Percentiles rank a stretch among this genome's conserved stretches.
These are phyloP conservation scores for Enteromius argenteus DNA, from an alignment of 2,797 vertebrate genomes.

Conservation along the genomic window DNA sequence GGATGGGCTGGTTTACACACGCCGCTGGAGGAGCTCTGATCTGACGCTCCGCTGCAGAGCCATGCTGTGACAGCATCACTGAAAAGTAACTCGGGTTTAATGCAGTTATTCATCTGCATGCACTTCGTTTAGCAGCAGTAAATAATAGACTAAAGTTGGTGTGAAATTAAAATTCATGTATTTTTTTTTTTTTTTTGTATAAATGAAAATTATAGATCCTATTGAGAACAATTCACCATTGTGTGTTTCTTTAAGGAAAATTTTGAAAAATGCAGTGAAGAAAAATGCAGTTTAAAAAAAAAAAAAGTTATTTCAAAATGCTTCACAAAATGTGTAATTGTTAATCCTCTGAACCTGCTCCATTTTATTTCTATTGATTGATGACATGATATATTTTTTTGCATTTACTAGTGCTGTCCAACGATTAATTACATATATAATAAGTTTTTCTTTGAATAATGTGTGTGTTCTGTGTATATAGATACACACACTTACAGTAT, in stretches of 20 bases:
- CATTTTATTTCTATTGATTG: not conserved
- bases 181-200: not conserved
- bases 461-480: too few species aligned
- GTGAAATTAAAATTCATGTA: not conserved
- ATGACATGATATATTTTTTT: too few species aligned
- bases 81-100: not conserved
- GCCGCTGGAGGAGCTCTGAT: conserved; percentile 10
- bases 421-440: too few species aligned
- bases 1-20: conserved; percentile 21
- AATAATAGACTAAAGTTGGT: not conserved
- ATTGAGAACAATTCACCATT: not conserved
- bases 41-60: not conserved
- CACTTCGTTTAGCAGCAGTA: not conserved
- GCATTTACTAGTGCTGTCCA: too few species aligned
- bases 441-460: too few species aligned
- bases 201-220: not conserved
- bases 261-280: too few species aligned
- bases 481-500: too few species aligned
- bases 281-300: too few species aligned
- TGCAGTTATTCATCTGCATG: not conserved
- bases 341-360: not conserved
- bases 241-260: not conserved
- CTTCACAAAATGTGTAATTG: not conserved
- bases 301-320: not conserved
- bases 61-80: not conserved